These are phyloP conservation scores for Aphelinus certus DNA, from an alignment of 1,140 invertebrate species.

Conservation along the genomic window DNA sequence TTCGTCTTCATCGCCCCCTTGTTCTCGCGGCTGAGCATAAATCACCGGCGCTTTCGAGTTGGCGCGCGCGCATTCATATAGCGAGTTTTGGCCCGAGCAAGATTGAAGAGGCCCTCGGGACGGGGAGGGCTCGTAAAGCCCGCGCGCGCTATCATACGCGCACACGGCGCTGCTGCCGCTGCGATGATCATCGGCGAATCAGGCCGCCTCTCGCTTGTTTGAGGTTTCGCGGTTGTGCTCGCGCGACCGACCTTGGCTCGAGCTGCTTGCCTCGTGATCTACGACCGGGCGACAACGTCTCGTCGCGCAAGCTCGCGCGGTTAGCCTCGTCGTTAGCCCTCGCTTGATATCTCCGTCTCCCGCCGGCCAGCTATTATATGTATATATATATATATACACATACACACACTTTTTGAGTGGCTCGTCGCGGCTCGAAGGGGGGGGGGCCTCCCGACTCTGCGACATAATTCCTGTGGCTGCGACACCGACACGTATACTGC, in stretches of 20 bases:
- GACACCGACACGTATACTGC: no score
- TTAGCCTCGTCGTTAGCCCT: slow-evolving; percentile 38
- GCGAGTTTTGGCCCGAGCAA: slow-evolving; percentile 50
- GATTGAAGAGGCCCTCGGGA: slow-evolving; percentile 56
- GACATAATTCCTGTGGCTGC: no score
- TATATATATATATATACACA: not conserved
- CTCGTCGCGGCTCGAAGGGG: no score
- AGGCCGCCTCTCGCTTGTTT: not conserved
- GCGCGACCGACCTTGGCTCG: slow-evolving; percentile 23
- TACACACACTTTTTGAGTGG: not conserved
- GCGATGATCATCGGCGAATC: no score
- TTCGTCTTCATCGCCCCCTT: not conserved
- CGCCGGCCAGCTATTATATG: not conserved
- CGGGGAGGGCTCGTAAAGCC: slow-evolving; percentile 55
- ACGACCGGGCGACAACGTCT: slow-evolving; percentile 28
- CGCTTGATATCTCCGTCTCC: slow-evolving; percentile 38
- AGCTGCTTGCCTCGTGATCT: slow-evolving; percentile 22
- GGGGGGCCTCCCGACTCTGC: no score
- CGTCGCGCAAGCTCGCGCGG: slow-evolving; percentile 23
- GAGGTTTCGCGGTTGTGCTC: slow-evolving; percentile 6
- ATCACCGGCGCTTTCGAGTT: slow-evolving; percentile 56
- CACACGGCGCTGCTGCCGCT: slow-evolving; percentile 5
- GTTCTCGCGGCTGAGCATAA: slow-evolving; percentile 46
- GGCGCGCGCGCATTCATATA: no score
- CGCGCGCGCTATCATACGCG: slow-evolving; percentile 45